phyloP scores from a whole-genome alignment of 2,888 invertebrate genomes.

The Agriopis aurantiaria region DNA sequence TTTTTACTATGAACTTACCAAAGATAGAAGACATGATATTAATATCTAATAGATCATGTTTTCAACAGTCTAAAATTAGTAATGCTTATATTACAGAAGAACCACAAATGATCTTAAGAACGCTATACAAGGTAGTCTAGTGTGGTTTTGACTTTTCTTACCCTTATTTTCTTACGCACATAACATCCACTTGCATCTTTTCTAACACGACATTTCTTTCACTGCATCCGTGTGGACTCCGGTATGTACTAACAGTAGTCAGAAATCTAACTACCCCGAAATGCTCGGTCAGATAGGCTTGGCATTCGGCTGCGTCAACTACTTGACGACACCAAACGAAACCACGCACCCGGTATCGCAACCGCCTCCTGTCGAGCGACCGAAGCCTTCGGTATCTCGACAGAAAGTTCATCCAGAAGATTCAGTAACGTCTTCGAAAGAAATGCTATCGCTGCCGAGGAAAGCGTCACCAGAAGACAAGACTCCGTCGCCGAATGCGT shows the following conservation, averaged over 20 bases:
- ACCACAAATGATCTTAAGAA: constrained; percentile 85
- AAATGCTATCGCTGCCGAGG: constrained; percentile 67
- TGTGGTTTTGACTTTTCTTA: constrained; percentile 64
- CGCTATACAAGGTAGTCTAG: constrained; percentile 83
- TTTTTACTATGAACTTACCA: constrained; percentile 35
- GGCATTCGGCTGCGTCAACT: constrained; percentile 84
- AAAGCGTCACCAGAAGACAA: constrained; percentile 76
- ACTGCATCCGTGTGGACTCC: constrained; percentile 65
- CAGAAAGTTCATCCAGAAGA: constrained; percentile 81
- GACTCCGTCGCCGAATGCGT: constrained; percentile 68
- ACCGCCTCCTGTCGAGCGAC: constrained; percentile 38
- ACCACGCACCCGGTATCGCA: constrained; percentile 43
- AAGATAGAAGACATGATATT: constrained; percentile 9
- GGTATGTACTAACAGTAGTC: constrained; percentile 76
- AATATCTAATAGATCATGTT: constrained; percentile 31
- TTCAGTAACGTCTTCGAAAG: constrained; percentile 65
- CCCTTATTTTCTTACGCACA: constrained; percentile 47
- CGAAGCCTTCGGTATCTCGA: constrained; percentile 62
- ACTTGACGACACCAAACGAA: constrained; percentile 73
- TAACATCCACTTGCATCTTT: constrained; percentile 48
- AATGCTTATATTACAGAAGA: constrained; percentile 81
- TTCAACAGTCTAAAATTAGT: constrained; percentile 38
- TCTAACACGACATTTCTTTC: constrained; percentile 64
- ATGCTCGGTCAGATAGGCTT: constrained; percentile 85
- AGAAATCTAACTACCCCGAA: constrained; percentile 84